Base-by-base conservation (phyloP, 2,888 invertebrate species). In the Amiota communis region DNA sequence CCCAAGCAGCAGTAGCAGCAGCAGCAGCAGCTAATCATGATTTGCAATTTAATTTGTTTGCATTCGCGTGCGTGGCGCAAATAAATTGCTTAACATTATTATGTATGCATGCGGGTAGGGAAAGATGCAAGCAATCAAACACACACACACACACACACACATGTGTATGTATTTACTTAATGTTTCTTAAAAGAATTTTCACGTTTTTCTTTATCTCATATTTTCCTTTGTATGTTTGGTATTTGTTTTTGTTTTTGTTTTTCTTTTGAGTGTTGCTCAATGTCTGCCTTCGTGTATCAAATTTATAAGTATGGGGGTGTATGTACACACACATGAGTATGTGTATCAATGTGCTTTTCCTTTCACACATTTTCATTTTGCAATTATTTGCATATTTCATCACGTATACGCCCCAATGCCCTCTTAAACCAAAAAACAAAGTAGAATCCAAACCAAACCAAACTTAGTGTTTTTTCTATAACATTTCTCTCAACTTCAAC, bases 1-100 rank as follows among this genome's bases (percentile, higher is more conserved):
- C 36, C 36, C 36, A 36, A 36, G 23, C 3, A 23, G 23, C 23
- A 23, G 36, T 6, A 36, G 36, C 36, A 36, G 36, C 36, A 36
- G 36, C 36, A 36, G 36, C 8, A 36, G 71, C 71, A 71, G 83
- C 84, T 84, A 84, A 83, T 83, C 84, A 83, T 84, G 84, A 83
- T 84, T 83, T 83, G 83, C 83, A 83, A 84, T 84, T 83, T 83
- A 83, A 84, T 83, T 83, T 84, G 83, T 79, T 83, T 80, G 83
- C 77, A 80, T 78, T 84, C 77, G 84, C 83, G 84, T 84, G 83
- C 83, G 83, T 84, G 84, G 83, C 75, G 75, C 63, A 83, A 84
- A 84, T 84, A 83, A 83, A 84, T 84, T 82, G 81, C 80, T 81
- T 53, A 68, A 51, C 51, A n/a, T 51, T 68, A 13, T 68, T 68